phyloP scores from a whole-genome alignment of 2,888 invertebrate species.

The Rhamphomyia laevipes region DNA sequence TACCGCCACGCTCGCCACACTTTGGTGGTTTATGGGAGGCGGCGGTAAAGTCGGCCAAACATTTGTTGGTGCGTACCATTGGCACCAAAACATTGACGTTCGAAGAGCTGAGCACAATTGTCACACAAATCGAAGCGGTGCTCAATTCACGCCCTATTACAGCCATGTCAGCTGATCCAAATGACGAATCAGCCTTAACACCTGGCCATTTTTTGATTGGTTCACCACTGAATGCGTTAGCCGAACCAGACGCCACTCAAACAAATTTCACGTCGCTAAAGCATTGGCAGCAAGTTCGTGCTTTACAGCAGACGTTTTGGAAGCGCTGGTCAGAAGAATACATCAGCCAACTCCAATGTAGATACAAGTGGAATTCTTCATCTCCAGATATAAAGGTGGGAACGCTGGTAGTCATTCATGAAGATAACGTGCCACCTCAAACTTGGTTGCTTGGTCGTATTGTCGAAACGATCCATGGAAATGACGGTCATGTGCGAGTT shows the following conservation, averaged over 20 bases:
- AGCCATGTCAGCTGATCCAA: no score
- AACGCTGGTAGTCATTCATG: slow-evolving; percentile 2
- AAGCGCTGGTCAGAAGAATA: slow-evolving; percentile 7
- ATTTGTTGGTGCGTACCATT: no score
- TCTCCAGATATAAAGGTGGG: slow-evolving; percentile 3
- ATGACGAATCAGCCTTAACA: background rate
- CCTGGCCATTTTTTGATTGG: background rate
- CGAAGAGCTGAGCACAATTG: no score
- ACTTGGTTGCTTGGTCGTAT: slow-evolving; percentile 9
- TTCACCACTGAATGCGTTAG: background rate
- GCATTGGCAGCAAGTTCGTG: slow-evolving; percentile 5
- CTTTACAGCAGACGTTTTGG: slow-evolving; percentile 9
- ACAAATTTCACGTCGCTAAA: background rate
- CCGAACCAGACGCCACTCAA: background rate
- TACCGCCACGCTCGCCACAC: no score
- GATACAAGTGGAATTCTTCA: slow-evolving; percentile 8
- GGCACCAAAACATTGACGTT: no score
- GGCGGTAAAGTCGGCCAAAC: no score
- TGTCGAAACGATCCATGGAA: slow-evolving; percentile 1
- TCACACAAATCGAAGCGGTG: no score
- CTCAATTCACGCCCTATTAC: no score
- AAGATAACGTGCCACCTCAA: slow-evolving; percentile 8
- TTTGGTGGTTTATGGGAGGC: no score
- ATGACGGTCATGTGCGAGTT: slow-evolving; percentile 6
- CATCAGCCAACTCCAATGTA: slow-evolving; percentile 3